These are phyloP conservation scores for Rhamnusium bicolor DNA, from an alignment of 2,888 invertebrate genomes.

Conservation along the genomic window DNA sequence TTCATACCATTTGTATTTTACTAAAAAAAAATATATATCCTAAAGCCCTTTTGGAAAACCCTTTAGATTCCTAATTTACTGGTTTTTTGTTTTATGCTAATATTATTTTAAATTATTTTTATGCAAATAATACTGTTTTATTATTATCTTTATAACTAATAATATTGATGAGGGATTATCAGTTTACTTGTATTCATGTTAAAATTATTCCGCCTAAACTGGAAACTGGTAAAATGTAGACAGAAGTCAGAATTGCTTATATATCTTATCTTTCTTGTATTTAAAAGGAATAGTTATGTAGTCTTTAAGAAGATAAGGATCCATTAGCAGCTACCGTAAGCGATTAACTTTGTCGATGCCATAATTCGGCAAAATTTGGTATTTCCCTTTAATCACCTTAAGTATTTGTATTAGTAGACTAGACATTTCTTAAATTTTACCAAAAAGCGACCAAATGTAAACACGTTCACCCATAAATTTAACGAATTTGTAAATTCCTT, in stretches of 20 bases:
- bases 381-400: slow-evolving; percentile 33
- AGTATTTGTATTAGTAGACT: slow-evolving; percentile 29
- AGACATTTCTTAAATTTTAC: slow-evolving; percentile 26
- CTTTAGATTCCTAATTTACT: too few relatives aligned
- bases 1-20: too few relatives aligned
- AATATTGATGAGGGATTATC: neutral
- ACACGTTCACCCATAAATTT: slow-evolving; percentile 42
- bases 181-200: neutral
- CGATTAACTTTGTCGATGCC: slow-evolving; percentile 46
- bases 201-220: neutral
- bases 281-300: slow-evolving; percentile 43
- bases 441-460: slow-evolving; percentile 28
- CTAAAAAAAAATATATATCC: too few relatives aligned
- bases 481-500: slow-evolving; percentile 35
- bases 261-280: slow-evolving; percentile 44
- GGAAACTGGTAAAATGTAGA: slow-evolving; percentile 22
- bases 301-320: slow-evolving; percentile 43
- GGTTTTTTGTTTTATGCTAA: too few relatives aligned
- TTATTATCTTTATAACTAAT: neutral
- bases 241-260: slow-evolving; percentile 44
- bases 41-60: too few relatives aligned
- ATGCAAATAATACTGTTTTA: neutral
- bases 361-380: slow-evolving; percentile 46
- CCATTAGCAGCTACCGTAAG: slow-evolving; percentile 50
- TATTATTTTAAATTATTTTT: too few relatives aligned